These are phyloP conservation scores for Cryptops parisi DNA, from an alignment of 2,888 invertebrate species.

Conservation along the genomic window DNA sequence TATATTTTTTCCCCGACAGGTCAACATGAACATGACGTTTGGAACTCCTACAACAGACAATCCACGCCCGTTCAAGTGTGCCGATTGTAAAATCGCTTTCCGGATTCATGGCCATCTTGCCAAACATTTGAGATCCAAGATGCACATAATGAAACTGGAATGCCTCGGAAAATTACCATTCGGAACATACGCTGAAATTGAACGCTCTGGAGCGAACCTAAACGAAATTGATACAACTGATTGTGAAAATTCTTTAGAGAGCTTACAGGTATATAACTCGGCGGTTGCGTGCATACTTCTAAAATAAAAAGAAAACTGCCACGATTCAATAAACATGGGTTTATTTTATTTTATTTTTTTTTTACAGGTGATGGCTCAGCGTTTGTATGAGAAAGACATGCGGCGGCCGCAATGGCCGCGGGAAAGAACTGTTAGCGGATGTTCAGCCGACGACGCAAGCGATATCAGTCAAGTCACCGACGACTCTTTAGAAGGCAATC, in stretches of 20 bases:
- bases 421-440: slow-evolving; percentile 19
- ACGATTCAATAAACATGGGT: neutral
- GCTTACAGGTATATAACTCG: slow-evolving; percentile 58
- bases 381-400: slow-evolving; percentile 26
- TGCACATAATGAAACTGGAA: slow-evolving; percentile 88
- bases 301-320: no score
- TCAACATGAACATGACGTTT: slow-evolving; percentile 68
- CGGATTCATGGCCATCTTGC: slow-evolving; percentile 88
- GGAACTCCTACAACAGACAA: slow-evolving; percentile 65
- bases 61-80: slow-evolving; percentile 90
- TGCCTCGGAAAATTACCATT: slow-evolving; percentile 66
- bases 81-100: slow-evolving; percentile 90
- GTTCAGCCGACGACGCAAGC: slow-evolving; percentile 17
- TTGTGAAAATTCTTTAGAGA: slow-evolving; percentile 84
- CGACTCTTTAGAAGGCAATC: slow-evolving; percentile 5
- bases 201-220: slow-evolving; percentile 71
- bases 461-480: slow-evolving; percentile 13
- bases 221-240: slow-evolving; percentile 93
- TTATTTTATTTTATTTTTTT: slow-evolving; percentile 1
- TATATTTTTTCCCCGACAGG: slow-evolving; percentile 26
- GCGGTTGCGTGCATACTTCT: no score
- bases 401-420: slow-evolving; percentile 22
- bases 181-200: slow-evolving; percentile 87
- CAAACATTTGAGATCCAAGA: slow-evolving; percentile 89
- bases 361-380: slow-evolving; percentile 25